Base-by-base conservation (phyloP, 2,113 vertebrate species). In the Xiphias gladius region DNA sequence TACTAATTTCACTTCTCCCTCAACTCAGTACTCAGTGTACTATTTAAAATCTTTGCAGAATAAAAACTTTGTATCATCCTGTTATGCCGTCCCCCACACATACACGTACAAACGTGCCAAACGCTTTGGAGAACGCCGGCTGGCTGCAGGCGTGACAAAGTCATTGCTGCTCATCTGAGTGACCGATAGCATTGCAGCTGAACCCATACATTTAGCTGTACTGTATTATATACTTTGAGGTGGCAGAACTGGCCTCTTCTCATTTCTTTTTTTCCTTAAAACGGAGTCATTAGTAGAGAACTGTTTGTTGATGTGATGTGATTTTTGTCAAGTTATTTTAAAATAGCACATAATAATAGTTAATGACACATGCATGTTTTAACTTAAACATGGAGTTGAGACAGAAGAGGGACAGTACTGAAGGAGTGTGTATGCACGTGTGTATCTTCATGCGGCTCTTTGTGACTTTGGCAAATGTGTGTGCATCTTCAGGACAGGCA, bases 391-490 rank as follows among this genome's bases (percentile, higher is more conserved):
- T 1, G 1, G 16, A 37, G 48, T 2, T 72, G 24, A 72, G 54
- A 19, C 32, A 2, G 28, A 61, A 50, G 52, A 3, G 8, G 17
- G 9, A 50, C 41, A 19, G n/a, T 22, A n/a, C 16, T 19, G 17
- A 14, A 17, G 7, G 48, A 20, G 52, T 24, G 52, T 55, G 9
- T 55, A 12, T 12, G 52, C 22, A 8, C 5, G 46, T 2, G 3
- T 72, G 58, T 35, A 32, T 58, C 7, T 24, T 20, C 46, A 24
- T 54, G 46, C 50, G 28, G 22, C 4, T 75, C 54, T 85, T 72
- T 83, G 62, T 80, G 72, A 83, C 75, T 65, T 82, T 86, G 64
- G 17, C 52, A 67, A 73, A 63, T 63, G 80, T 46, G 74, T 35
- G 54, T 66, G 57, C 67, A 32, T 72, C 22, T 76, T 71, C 37